phyloP scores from a whole-genome alignment of 2,888 invertebrate species.

The Dolichomitus sp. region DNA sequence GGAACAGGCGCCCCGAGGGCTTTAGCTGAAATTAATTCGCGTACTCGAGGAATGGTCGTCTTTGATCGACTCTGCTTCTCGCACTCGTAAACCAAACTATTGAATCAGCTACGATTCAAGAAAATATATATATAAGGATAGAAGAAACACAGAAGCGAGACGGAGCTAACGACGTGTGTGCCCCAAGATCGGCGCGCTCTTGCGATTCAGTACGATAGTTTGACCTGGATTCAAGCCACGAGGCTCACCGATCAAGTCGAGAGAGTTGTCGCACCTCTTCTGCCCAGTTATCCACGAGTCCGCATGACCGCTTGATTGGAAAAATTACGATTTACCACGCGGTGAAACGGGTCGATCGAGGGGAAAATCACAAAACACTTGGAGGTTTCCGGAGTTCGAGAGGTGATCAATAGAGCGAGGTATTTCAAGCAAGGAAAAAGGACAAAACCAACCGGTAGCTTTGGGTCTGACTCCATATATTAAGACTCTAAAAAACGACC shows the following conservation, averaged over 20 bases:
- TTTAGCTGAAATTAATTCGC: slow-evolving; percentile 53
- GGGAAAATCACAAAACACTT: slow-evolving; percentile 16
- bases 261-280: slow-evolving; percentile 52
- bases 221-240: slow-evolving; percentile 67
- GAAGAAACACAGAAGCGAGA: slow-evolving; percentile 16
- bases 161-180: slow-evolving; percentile 35
- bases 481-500: slow-evolving; percentile 13
- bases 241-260: slow-evolving; percentile 37
- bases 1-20: slow-evolving; percentile 51
- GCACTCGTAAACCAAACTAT: slow-evolving; percentile 41
- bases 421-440: neutral
- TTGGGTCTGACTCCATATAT: slow-evolving; percentile 53
- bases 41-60: slow-evolving; percentile 29
- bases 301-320: slow-evolving; percentile 41
- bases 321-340: slow-evolving; percentile 38
- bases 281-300: slow-evolving; percentile 45
- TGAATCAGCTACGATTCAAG: slow-evolving; percentile 24
- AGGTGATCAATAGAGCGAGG: slow-evolving; percentile 9
- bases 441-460: slow-evolving; percentile 46
- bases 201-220: slow-evolving; percentile 52
- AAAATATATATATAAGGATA: slow-evolving; percentile 9
- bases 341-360: neutral
- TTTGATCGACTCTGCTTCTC: slow-evolving; percentile 10
- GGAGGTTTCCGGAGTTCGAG: neutral
- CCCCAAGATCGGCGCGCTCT: slow-evolving; percentile 11